Conservation (phyloP, 23 tunicate species). For the Oikopleura dioica region DNA sequence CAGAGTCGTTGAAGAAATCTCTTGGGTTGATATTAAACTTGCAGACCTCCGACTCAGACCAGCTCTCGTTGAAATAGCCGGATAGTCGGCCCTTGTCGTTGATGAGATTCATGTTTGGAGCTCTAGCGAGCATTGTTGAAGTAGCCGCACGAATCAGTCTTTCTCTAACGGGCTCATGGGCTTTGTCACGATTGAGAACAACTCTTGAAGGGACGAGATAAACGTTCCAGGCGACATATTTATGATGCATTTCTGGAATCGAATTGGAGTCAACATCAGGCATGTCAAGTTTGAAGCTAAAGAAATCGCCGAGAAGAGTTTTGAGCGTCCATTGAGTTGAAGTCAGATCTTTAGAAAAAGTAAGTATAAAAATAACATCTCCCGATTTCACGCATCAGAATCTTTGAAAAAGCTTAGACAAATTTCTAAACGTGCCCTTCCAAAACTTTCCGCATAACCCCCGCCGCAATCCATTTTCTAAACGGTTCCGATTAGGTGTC, state of each 20-base stretch:
- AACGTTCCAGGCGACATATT: not conserved
- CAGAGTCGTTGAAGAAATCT: not conserved
- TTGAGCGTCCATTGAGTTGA: not conserved
- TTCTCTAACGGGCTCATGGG: not conserved
- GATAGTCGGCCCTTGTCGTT: constrained; percentile 61
- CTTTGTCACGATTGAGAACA: not conserved
- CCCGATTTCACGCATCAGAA: too few relatives aligned
- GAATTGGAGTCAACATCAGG: not conserved
- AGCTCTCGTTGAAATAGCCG: constrained; percentile 85
- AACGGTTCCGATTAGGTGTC: too few relatives aligned
- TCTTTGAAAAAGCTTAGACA: too few relatives aligned
- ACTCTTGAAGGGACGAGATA: not conserved
- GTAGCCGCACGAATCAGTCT: not conserved
- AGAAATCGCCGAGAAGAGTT: not conserved
- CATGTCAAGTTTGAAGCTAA: not conserved
- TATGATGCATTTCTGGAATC: not conserved
- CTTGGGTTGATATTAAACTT: constrained; percentile 15
- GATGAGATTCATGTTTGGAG: not conserved
- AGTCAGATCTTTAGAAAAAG: too few relatives aligned
- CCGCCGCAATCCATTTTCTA: too few relatives aligned
- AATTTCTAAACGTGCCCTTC: too few relatives aligned
- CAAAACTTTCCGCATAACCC: too few relatives aligned
- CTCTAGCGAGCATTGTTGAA: not conserved
- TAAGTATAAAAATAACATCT: too few relatives aligned
- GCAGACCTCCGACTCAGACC: constrained; percentile 94